Conservation (phyloP, 2,797 vertebrate genomes). For the Hemibagrus guttatus region DNA sequence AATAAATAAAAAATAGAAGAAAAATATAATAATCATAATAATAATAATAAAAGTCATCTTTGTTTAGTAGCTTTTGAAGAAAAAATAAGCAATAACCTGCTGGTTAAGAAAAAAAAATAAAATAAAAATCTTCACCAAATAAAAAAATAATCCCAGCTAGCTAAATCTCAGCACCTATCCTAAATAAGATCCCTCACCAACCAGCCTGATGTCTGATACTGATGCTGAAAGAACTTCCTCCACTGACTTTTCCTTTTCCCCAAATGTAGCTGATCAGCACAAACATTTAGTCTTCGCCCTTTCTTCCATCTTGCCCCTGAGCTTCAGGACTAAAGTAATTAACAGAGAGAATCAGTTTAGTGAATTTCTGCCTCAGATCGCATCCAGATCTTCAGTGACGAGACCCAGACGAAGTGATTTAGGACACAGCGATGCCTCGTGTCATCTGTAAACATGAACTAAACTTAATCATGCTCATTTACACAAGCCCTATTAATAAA, state of each 20-base stretch:
- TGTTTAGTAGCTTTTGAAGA: too few relatives aligned
- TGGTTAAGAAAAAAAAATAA: too few relatives aligned
- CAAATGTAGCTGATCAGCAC: neutral
- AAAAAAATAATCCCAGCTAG: too few relatives aligned
- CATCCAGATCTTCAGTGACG: neutral
- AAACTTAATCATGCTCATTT: neutral
- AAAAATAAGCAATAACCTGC: too few relatives aligned
- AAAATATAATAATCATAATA: too few relatives aligned
- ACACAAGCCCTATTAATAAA: too few relatives aligned
- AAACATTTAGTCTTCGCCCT: neutral
- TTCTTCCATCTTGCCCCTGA: neutral
- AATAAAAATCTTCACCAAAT: too few relatives aligned
- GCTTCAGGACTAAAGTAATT: neutral
- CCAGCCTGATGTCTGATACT: neutral
- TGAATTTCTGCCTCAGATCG: neutral
- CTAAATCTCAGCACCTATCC: too few relatives aligned
- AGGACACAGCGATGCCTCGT: neutral
- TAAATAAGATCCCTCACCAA: neutral
- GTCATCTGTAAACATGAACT: neutral
- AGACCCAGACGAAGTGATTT: neutral
- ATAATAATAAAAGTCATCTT: too few relatives aligned
- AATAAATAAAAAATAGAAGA: too few relatives aligned
- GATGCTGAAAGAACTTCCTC: neutral
- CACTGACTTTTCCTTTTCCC: neutral
- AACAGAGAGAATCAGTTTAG: neutral